Conservation (phyloP, 1,140 invertebrate species). For the Parasteatoda tepidariorum region DNA sequence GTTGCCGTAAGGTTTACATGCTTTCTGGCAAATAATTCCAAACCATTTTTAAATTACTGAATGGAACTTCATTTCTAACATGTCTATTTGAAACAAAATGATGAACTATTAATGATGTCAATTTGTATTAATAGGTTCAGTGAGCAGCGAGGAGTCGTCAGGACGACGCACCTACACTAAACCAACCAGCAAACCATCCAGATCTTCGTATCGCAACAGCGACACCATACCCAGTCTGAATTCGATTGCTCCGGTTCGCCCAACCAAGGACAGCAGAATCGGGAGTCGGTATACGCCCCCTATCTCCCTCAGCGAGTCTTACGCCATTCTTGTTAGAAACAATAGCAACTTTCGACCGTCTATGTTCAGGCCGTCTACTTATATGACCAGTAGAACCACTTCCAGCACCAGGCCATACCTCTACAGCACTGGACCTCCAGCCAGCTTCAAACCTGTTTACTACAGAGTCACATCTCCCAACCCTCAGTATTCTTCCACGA, state of each 20-base stretch:
- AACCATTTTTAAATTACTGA: too few relatives aligned
- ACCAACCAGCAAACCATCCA: slow-evolving; percentile 9
- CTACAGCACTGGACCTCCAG: slow-evolving; percentile 45
- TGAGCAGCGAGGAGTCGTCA: not conserved
- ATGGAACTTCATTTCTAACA: too few relatives aligned
- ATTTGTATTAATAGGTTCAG: not conserved
- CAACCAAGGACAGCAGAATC: slow-evolving; percentile 2
- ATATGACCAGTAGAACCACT: not conserved
- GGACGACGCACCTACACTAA: slow-evolving; percentile 13
- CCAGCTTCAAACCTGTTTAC: slow-evolving; percentile 45
- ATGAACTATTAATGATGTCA: not conserved
- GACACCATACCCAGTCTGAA: slow-evolving; percentile 31
- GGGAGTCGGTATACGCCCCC: slow-evolving; percentile 32
- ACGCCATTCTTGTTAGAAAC: slow-evolving; percentile 8
- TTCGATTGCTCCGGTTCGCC: slow-evolving; percentile 21
- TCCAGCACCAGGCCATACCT: slow-evolving; percentile 26
- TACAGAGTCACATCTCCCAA: slow-evolving; percentile 15
- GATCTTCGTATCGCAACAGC: not conserved
- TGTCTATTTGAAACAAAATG: not conserved
- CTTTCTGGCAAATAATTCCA: not conserved
- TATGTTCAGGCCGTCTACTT: slow-evolving; percentile 10
- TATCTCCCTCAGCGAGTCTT: slow-evolving; percentile 34
- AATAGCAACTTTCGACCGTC: not conserved
- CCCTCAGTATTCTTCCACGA: not conserved
- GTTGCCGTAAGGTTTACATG: too few relatives aligned